Percentiles rank a stretch among this genome's conserved stretches.
Evolutionary conservation across 1,140 invertebrate genomes (phyloP).

Genomic region (Listronotus bonariensis): DNA sequence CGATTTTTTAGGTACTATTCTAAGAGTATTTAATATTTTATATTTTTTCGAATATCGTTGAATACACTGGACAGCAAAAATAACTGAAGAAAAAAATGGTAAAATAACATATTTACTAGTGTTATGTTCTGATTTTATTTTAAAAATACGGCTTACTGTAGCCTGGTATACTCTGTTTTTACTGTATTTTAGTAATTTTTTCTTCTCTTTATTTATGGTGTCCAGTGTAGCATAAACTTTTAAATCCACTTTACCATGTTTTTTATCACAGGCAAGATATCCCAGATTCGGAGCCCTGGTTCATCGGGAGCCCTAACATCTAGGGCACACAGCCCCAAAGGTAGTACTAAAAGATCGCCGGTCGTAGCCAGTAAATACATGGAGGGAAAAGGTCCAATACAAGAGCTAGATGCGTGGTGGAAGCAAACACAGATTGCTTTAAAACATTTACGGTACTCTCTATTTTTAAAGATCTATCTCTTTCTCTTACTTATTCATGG

Average conservation of each 20-base stretch:
- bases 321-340: conserved; percentile 50
- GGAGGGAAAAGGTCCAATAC: conserved; percentile 44
- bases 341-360: conserved; percentile 19
- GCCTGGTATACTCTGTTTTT: too few species aligned
- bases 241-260: not conserved
- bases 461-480: conserved; percentile 57
- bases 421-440: conserved; percentile 48
- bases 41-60: too few species aligned
- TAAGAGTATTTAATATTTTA: too few species aligned
- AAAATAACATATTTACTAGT: too few species aligned
- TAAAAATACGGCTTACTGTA: too few species aligned
- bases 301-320: conserved; percentile 32
- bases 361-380: conserved; percentile 11
- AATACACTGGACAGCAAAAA: too few species aligned
- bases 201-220: too few species aligned
- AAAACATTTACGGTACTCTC: conserved; percentile 55
- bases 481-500: not conserved
- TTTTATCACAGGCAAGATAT: conserved; percentile 65
- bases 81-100: too few species aligned
- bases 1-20: conserved; percentile 73
- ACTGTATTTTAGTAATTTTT: too few species aligned
- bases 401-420: conserved; percentile 49
- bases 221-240: too few species aligned
- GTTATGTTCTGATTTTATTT: too few species aligned
- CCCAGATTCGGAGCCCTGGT: conserved; percentile 77